A percentile compares a stretch with the other conserved stretches of the same genome.
These are phyloP conservation scores for Sphaeramia orbicularis DNA, from an alignment of 2,797 vertebrate species.

Conservation along the genomic window DNA sequence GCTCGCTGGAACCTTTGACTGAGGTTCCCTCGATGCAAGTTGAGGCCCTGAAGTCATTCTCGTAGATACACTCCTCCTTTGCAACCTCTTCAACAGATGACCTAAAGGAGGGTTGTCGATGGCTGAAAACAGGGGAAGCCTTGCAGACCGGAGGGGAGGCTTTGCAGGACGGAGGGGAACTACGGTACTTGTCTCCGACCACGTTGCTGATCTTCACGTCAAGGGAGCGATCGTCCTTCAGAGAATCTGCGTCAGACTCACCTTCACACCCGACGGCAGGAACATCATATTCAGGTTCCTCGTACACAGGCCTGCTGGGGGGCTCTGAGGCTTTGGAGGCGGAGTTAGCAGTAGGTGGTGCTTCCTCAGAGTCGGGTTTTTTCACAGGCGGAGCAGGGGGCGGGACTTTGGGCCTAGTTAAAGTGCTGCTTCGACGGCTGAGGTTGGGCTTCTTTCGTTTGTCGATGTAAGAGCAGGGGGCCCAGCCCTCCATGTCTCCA, in stretches of 20 bases:
- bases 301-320: slow-evolving; percentile 89
- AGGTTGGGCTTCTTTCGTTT: slow-evolving; percentile 99
- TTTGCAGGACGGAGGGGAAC: slow-evolving; percentile 70
- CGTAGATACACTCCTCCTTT: slow-evolving; percentile 94
- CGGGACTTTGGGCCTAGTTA: slow-evolving; percentile 97
- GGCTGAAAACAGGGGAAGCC: slow-evolving; percentile 86
- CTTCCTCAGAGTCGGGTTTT: slow-evolving; percentile 90
- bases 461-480: slow-evolving; percentile 97
- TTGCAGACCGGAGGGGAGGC: slow-evolving; percentile 82
- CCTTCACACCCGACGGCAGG: slow-evolving; percentile 93
- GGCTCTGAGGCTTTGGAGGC: slow-evolving; percentile 83
- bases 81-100: slow-evolving; percentile 88
- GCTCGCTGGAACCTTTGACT: slow-evolving; percentile 88
- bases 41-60: slow-evolving; percentile 92
- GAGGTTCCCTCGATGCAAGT: slow-evolving; percentile 81
- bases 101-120: slow-evolving; percentile 89
- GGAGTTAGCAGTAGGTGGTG: slow-evolving; percentile 59
- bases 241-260: slow-evolving; percentile 86
- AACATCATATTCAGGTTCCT: slow-evolving; percentile 96
- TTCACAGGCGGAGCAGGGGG: slow-evolving; percentile 97
- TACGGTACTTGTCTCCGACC: slow-evolving; percentile 83
- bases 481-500: slow-evolving; percentile 98
- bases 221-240: slow-evolving; percentile 78
- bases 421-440: slow-evolving; percentile 94
- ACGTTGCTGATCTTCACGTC: slow-evolving; percentile 83